Conservation (phyloP, 2,113 vertebrate species). For the Ovis canadensis region DNA sequence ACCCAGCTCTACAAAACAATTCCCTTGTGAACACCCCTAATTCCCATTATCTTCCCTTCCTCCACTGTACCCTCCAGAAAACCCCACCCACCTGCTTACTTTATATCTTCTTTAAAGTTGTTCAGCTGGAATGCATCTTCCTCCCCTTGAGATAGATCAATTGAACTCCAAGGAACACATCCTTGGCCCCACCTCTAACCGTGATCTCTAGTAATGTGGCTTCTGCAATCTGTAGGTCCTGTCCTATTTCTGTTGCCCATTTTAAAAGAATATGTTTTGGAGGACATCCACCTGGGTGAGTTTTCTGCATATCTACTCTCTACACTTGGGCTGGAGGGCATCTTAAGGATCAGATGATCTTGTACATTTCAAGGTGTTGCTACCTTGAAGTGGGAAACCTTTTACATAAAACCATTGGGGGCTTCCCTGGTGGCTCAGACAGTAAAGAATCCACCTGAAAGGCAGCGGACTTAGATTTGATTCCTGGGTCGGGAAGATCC, state of each 20-base stretch:
- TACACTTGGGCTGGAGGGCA: not conserved
- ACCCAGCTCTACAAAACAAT: not conserved
- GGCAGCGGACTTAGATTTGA: not conserved
- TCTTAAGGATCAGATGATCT: not conserved
- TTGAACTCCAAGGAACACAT: not conserved
- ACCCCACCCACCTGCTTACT: not conserved
- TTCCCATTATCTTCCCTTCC: not conserved
- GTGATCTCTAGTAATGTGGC: not conserved
- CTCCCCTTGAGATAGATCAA: not conserved
- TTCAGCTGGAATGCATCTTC: not conserved
- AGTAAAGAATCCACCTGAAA: not conserved
- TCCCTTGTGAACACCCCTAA: not conserved
- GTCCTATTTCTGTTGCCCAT: not conserved
- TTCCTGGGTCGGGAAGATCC: not conserved
- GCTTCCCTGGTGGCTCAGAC: not conserved
- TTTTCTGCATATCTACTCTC: not conserved
- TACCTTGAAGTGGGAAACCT: not conserved
- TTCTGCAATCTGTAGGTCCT: not conserved
- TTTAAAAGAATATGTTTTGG: not conserved
- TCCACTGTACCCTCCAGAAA: not conserved
- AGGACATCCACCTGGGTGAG: not conserved
- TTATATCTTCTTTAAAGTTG: not conserved
- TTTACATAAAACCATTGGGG: rapidly evolving
- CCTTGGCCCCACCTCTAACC: rapidly evolving
- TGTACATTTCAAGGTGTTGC: not conserved